Evolutionary conservation across 1,140 invertebrate species (phyloP).

Genomic region (Philaenus spumarius): DNA sequence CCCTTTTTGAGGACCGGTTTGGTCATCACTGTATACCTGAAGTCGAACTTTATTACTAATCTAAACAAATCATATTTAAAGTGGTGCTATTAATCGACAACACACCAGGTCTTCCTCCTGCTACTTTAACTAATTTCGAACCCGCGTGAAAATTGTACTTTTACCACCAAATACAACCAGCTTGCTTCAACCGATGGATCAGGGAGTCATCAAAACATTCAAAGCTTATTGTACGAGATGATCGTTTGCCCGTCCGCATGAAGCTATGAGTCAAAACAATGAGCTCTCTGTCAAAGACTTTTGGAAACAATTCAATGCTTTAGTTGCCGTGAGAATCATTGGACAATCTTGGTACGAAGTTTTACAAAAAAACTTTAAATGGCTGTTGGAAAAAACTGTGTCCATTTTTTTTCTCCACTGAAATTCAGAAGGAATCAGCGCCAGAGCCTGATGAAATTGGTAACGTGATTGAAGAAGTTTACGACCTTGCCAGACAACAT

Average conservation of each 20-base stretch:
- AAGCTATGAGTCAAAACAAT: constrained; percentile 6
- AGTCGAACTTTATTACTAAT: no score
- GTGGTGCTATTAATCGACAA: constrained; percentile 34
- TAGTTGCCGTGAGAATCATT: constrained; percentile 25
- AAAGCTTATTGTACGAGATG: constrained; percentile 25
- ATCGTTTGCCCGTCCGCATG: constrained; percentile 15
- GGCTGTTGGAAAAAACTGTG: constrained; percentile 23
- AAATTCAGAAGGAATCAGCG: background rate
- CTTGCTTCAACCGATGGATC: constrained; percentile 39
- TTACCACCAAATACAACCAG: constrained; percentile 32
- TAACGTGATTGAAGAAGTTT: constrained; percentile 12
- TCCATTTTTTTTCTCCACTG: constrained; percentile 17
- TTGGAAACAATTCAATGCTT: constrained; percentile 9
- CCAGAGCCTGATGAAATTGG: background rate
- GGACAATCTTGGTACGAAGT: constrained; percentile 22
- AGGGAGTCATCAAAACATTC: constrained; percentile 36
- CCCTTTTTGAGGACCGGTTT: no score
- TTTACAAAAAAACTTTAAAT: no score
- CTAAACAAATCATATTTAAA: constrained; percentile 24
- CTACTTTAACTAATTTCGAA: constrained; percentile 27
- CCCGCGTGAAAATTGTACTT: constrained; percentile 40
- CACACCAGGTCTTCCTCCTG: constrained; percentile 30
- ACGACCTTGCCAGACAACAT: constrained; percentile 11
- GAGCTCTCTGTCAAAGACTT: constrained; percentile 16
- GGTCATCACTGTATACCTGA: no score